Conservation (phyloP, 2,113 vertebrate species). For the Amblyornis subalaris region DNA sequence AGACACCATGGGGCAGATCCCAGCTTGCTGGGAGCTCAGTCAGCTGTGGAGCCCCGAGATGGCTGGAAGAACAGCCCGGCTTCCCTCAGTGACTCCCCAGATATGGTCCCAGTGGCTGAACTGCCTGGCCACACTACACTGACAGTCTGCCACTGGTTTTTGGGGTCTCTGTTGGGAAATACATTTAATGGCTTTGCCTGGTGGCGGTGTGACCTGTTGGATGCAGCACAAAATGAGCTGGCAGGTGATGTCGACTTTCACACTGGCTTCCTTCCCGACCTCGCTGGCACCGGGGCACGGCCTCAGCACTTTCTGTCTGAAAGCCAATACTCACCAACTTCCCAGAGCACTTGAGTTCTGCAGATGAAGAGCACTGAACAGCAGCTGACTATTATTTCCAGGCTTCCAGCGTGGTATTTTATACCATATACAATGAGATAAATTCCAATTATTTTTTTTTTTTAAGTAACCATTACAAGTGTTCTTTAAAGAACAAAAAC, state of each 20-base stretch:
- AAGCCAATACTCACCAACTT: neutral
- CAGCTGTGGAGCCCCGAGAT: neutral
- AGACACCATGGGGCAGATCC: neutral
- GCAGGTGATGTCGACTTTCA: neutral
- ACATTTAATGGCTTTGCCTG: neutral
- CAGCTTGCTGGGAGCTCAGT: rapidly evolving
- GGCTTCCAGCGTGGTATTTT: neutral
- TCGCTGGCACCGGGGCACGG: neutral
- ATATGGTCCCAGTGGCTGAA: neutral
- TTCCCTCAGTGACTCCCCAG: rapidly evolving
- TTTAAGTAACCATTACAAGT: neutral
- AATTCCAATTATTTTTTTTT: neutral
- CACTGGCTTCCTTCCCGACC: neutral
- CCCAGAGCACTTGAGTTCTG: neutral
- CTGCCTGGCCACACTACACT: rapidly evolving
- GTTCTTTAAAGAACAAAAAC: constrained; percentile 18
- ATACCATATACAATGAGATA: neutral
- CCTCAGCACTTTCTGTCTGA: neutral
- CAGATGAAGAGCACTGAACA: neutral
- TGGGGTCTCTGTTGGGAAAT: neutral
- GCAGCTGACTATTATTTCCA: constrained; percentile 25
- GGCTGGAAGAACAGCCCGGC: neutral
- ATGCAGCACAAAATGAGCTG: neutral
- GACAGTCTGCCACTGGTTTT: rapidly evolving
- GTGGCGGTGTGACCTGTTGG: neutral